phyloP scores from a whole-genome alignment of 2,797 vertebrate genomes.

The Bucorvus abyssinicus region DNA sequence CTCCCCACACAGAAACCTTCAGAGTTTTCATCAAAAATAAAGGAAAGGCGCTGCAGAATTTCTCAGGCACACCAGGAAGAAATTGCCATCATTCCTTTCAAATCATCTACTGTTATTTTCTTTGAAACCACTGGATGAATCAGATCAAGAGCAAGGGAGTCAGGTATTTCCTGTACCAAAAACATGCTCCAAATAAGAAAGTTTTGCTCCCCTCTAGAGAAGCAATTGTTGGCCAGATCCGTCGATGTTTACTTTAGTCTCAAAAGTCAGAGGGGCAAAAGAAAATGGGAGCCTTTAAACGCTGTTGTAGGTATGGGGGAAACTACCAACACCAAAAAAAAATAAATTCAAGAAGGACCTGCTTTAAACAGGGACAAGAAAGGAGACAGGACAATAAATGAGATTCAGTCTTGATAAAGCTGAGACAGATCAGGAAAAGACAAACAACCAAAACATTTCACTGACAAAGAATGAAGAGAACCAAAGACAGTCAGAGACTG shows the following conservation, averaged over 20 bases:
- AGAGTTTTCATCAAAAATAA: not conserved
- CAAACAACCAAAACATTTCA: not conserved
- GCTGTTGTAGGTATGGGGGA: not conserved
- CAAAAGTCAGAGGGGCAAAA: not conserved
- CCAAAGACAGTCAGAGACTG: not conserved
- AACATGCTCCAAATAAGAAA: not conserved
- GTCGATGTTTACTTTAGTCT: accelerated
- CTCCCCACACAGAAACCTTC: slow-evolving; percentile 15
- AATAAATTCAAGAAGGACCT: not conserved
- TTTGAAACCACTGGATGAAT: slow-evolving; percentile 8
- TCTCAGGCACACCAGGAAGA: not conserved
- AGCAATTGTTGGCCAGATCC: not conserved
- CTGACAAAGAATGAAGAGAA: not conserved
- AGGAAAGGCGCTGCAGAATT: not conserved
- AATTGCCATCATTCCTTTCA: slow-evolving; percentile 25
- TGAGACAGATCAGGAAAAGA: not conserved
- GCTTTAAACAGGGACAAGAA: not conserved
- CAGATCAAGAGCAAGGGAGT: not conserved
- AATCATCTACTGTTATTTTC: slow-evolving; percentile 16
- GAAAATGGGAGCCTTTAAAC: not conserved
- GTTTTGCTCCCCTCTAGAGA: not conserved
- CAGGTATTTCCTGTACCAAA: slow-evolving; percentile 1
- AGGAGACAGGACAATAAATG: not conserved
- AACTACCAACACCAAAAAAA: accelerated
- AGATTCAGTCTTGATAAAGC: not conserved